A percentile compares a stretch with the other conserved stretches of the same genome.
These are phyloP conservation scores for Aspidoscelis tigris DNA, from an alignment of 2,113 vertebrate species.

Conservation along the genomic window DNA sequence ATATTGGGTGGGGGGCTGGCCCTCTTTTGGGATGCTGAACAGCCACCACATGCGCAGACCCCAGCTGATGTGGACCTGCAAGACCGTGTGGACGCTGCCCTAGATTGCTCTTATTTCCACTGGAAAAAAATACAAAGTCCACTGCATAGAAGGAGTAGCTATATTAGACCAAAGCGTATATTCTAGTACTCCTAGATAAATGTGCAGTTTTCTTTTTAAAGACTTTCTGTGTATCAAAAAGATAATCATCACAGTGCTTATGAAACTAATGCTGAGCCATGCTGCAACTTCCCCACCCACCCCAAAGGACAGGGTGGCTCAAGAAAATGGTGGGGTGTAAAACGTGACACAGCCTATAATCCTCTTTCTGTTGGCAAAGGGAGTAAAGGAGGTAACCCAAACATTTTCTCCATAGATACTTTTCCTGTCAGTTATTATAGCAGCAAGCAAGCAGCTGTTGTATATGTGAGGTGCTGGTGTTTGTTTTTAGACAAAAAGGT, in stretches of 20 bases:
- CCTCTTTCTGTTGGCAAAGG: constrained; percentile 8
- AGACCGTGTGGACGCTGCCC: background rate
- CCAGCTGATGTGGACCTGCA: too few relatives aligned
- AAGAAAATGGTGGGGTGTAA: background rate
- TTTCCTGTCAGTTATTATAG: constrained; percentile 5
- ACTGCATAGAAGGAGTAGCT: background rate
- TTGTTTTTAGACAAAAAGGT: constrained; percentile 2
- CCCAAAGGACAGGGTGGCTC: background rate
- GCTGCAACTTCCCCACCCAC: background rate
- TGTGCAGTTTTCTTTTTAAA: background rate
- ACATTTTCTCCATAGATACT: constrained; percentile 2
- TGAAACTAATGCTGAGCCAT: background rate
- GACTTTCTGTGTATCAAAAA: background rate
- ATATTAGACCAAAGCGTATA: background rate
- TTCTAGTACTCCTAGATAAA: background rate
- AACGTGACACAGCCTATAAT: constrained; percentile 7
- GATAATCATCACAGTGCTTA: background rate
- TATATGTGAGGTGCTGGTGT: background rate
- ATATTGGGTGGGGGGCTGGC: too few relatives aligned
- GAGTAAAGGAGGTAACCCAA: constrained; percentile 9
- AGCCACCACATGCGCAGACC: too few relatives aligned
- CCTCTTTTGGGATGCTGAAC: too few relatives aligned
- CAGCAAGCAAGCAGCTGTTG: constrained; percentile 5
- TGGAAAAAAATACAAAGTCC: background rate
- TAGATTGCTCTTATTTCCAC: background rate